A percentile compares a stretch with the other conserved stretches of the same genome.
Conservation (phyloP, 2,888 invertebrate species). For the Erebia palarica region DNA sequence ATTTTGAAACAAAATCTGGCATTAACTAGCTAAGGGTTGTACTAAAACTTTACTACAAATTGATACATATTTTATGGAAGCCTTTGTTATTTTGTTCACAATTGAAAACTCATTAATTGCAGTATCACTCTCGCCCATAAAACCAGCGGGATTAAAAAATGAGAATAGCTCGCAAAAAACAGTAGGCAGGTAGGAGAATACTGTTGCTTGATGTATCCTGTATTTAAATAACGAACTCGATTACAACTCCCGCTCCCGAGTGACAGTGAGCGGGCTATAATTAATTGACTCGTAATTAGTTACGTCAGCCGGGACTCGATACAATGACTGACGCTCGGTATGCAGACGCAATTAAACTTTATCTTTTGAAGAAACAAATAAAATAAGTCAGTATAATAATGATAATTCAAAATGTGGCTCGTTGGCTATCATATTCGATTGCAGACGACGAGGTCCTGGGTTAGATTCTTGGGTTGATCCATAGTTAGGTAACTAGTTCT, state of each 20-base stretch:
- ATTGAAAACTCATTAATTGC: neutral
- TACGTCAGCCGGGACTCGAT: conserved; percentile 20
- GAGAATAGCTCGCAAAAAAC: conserved; percentile 8
- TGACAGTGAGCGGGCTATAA: conserved; percentile 17
- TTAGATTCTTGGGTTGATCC: too few relatives aligned
- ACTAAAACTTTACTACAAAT: too few relatives aligned
- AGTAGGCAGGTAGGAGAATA: conserved; percentile 2
- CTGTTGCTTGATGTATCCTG: neutral
- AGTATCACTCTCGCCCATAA: neutral
- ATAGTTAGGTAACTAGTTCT: too few relatives aligned
- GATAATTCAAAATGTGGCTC: too few relatives aligned
- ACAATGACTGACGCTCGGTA: conserved; percentile 17
- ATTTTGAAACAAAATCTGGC: too few relatives aligned
- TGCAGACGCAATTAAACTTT: conserved; percentile 14
- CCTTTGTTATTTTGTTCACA: neutral
- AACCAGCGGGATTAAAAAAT: neutral
- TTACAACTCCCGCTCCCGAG: conserved; percentile 21
- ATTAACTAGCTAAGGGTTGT: too few relatives aligned
- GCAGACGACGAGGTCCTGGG: too few relatives aligned
- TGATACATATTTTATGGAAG: too few relatives aligned
- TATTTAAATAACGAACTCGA: conserved; percentile 25
- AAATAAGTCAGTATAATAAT: too few relatives aligned
- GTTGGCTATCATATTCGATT: too few relatives aligned
- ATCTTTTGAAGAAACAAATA: neutral
- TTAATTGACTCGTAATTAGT: conserved; percentile 28